Evolutionary conservation across 2,888 invertebrate species (phyloP).

Genomic region (Prosapia bicincta): DNA sequence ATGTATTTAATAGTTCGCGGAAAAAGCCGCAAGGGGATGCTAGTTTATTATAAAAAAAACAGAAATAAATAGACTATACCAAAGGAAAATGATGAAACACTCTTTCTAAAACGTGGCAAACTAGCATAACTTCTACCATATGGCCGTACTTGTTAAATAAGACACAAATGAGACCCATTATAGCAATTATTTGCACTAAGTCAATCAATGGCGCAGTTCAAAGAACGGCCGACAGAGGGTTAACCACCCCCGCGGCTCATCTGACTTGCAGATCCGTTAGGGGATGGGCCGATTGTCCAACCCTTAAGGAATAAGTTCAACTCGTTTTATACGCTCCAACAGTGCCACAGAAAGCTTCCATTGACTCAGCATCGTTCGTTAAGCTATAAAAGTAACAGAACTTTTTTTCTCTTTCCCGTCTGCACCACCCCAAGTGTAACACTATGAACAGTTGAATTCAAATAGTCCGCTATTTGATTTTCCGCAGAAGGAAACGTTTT

Average conservation of each 20-base stretch:
- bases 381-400: neutral
- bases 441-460: neutral
- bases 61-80: too few relatives aligned
- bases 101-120: too few relatives aligned
- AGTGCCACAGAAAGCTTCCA: neutral
- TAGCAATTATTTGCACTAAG: too few relatives aligned
- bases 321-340: neutral
- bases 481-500: too few relatives aligned
- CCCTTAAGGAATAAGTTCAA: constrained; percentile 21
- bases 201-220: neutral
- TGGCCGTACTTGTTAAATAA: too few relatives aligned
- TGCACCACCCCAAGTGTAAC: neutral
- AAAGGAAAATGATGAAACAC: too few relatives aligned
- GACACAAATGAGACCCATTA: too few relatives aligned
- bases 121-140: too few relatives aligned
- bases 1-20: too few relatives aligned
- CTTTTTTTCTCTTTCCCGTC: neutral
- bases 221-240: neutral
- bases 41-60: too few relatives aligned
- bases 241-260: constrained; percentile 36
- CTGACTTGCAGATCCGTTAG: constrained; percentile 47
- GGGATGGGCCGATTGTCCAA: constrained; percentile 9
- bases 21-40: too few relatives aligned
- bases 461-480: neutral
- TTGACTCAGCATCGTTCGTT: constrained; percentile 2